Conservation (phyloP, 2,113 vertebrate species). For the Leptobrachium leishanense region DNA sequence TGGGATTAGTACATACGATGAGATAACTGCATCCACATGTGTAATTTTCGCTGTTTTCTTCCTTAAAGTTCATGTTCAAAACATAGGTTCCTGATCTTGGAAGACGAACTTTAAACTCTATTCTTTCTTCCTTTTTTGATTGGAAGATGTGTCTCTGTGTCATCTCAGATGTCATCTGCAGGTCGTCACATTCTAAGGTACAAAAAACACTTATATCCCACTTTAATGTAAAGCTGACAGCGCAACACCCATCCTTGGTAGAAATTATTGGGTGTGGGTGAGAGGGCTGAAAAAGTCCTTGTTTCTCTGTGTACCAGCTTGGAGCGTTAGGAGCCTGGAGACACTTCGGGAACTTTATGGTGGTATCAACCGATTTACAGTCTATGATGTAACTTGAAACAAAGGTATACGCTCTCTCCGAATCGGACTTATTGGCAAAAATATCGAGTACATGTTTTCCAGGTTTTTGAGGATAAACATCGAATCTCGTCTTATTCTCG, state of each 20-base stretch:
- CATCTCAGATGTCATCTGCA: slow-evolving; percentile 38
- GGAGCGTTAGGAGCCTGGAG: slow-evolving; percentile 50
- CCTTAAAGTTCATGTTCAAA: slow-evolving; percentile 48
- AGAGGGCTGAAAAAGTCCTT: slow-evolving; percentile 50
- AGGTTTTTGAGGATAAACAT: slow-evolving; percentile 50
- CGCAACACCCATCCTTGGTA: slow-evolving; percentile 48
- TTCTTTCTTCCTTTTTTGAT: slow-evolving; percentile 23
- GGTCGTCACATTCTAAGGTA: slow-evolving; percentile 27
- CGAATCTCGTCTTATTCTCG: slow-evolving; percentile 49
- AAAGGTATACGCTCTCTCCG: slow-evolving; percentile 8
- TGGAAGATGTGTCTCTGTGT: slow-evolving; percentile 48
- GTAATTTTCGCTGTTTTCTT: slow-evolving; percentile 18
- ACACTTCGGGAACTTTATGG: slow-evolving; percentile 39
- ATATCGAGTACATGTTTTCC: slow-evolving; percentile 52
- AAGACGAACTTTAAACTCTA: slow-evolving; percentile 52
- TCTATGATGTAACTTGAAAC: slow-evolving; percentile 48
- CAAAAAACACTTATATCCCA: slow-evolving; percentile 38
- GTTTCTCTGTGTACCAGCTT: slow-evolving; percentile 51
- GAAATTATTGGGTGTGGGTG: slow-evolving; percentile 46
- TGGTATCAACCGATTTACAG: slow-evolving; percentile 48
- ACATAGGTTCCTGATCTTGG: slow-evolving; percentile 51
- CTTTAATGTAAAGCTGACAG: slow-evolving; percentile 44
- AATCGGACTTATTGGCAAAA: slow-evolving; percentile 39
- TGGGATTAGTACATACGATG: slow-evolving; percentile 50
- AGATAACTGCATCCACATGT: slow-evolving; percentile 52